phyloP scores from a whole-genome alignment of 2,888 invertebrate species.

The Gortyna flavago region DNA sequence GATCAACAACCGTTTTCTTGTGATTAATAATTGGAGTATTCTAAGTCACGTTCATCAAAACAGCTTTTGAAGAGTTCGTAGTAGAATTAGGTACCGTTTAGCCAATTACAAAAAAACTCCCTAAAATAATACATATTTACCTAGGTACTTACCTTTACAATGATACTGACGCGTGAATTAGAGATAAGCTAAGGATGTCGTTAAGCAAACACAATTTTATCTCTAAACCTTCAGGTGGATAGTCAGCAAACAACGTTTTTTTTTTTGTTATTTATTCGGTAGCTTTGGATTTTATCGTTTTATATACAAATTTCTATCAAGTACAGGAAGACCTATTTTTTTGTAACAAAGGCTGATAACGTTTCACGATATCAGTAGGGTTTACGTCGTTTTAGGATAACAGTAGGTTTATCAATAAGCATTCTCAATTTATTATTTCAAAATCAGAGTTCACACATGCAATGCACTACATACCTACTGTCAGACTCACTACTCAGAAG shows the following conservation, averaged over 20 bases:
- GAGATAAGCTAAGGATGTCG: constrained; percentile 58
- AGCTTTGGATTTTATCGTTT: constrained; percentile 31
- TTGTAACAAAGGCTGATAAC: constrained; percentile 12
- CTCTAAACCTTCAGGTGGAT: constrained; percentile 42
- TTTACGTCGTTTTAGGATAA: constrained; percentile 8
- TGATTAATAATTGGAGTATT: background rate
- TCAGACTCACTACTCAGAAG: background rate
- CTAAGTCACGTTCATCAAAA: background rate
- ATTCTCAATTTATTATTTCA: background rate
- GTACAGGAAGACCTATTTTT: constrained; percentile 15
- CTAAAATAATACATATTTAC: constrained; percentile 20
- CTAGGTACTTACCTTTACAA: constrained; percentile 5
- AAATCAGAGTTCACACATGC: background rate
- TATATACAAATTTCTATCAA: background rate
- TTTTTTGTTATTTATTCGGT: constrained; percentile 42
- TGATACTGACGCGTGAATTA: background rate
- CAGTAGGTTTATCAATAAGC: background rate
- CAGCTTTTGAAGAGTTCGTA: background rate
- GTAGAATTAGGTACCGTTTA: too few relatives aligned
- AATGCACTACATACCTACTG: too few relatives aligned
- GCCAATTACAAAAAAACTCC: background rate
- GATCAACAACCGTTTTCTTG: background rate
- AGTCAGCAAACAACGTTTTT: constrained; percentile 45
- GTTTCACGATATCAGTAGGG: background rate
- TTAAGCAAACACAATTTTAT: constrained; percentile 58